These are phyloP conservation scores for Cyaniris semiargus DNA, from an alignment of 2,888 invertebrate species.

Conservation along the genomic window DNA sequence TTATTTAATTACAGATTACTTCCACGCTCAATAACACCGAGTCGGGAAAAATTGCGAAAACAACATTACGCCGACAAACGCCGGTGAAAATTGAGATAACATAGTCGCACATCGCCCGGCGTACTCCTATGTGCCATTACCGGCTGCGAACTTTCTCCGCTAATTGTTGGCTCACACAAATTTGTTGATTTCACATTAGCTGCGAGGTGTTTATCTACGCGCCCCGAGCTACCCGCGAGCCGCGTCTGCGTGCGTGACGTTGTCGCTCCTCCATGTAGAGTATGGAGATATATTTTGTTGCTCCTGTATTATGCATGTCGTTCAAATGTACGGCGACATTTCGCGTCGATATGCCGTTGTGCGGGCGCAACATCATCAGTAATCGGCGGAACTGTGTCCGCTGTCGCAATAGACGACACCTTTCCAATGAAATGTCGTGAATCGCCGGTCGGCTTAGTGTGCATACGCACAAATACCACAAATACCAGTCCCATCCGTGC, in stretches of 20 bases:
- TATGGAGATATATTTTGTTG: neutral
- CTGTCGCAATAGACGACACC: slow-evolving; percentile 13
- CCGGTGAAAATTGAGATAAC: slow-evolving; percentile 1
- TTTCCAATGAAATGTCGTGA: slow-evolving; percentile 8
- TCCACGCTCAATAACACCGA: neutral
- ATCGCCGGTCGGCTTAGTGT: neutral
- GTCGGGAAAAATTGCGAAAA: neutral
- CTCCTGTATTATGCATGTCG: neutral
- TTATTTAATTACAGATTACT: slow-evolving; percentile 3
- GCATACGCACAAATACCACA: neutral
- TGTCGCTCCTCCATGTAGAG: neutral
- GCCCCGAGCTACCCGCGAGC: neutral
- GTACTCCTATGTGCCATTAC: neutral
- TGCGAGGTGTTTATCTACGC: neutral
- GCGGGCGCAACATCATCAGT: slow-evolving; percentile 7
- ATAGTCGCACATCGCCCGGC: neutral
- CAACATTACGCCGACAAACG: neutral
- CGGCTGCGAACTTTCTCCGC: slow-evolving; percentile 13
- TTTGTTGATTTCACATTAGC: slow-evolving; percentile 16
- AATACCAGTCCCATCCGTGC: no score
- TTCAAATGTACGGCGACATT: neutral
- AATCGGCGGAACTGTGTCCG: neutral
- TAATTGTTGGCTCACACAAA: slow-evolving; percentile 21
- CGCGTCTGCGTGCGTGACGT: neutral
- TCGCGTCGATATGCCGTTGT: neutral